A percentile compares a stretch with the other conserved stretches of the same genome.
phyloP scores from a whole-genome alignment of 2,797 vertebrate genomes.

The Melanotaenia boesemani region DNA sequence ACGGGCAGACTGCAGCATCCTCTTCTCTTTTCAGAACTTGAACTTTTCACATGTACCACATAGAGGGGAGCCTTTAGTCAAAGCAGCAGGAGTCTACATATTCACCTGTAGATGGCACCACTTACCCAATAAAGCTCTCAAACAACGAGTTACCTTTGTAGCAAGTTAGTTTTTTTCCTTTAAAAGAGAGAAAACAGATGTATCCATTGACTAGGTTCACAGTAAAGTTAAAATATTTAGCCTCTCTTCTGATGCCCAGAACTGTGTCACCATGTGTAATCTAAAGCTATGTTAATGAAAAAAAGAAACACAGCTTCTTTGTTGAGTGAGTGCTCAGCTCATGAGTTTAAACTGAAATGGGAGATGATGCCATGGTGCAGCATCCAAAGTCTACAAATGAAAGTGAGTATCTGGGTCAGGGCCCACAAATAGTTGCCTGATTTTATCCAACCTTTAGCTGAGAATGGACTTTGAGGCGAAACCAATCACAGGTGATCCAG shows the following conservation, averaged over 20 bases:
- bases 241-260: conserved; percentile 12
- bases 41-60: neutral
- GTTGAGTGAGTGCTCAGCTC: conserved; percentile 25
- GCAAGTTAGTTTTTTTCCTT: neutral
- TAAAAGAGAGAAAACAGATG: too few relatives aligned
- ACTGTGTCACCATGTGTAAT: conserved; percentile 26
- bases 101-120: conserved; percentile 67
- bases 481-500: conserved; percentile 60
- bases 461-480: conserved; percentile 54
- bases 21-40: neutral
- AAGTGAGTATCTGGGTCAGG: conserved; percentile 74
- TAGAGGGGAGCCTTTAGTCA: neutral
- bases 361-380: conserved; percentile 50
- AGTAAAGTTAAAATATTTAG: conserved; percentile 14
- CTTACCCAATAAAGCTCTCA: conserved; percentile 8
- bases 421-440: conserved; percentile 75
- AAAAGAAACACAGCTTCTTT: conserved; percentile 44
- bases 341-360: conserved; percentile 58
- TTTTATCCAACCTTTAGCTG: conserved; percentile 69
- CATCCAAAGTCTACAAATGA: conserved; percentile 52
- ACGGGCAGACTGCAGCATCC: neutral
- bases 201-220: neutral
- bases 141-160: neutral
- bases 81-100: neutral
- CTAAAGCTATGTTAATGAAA: conserved; percentile 17